Conservation (phyloP, 92 coral and sea anemone genomes). For the Siderastrea radians region DNA sequence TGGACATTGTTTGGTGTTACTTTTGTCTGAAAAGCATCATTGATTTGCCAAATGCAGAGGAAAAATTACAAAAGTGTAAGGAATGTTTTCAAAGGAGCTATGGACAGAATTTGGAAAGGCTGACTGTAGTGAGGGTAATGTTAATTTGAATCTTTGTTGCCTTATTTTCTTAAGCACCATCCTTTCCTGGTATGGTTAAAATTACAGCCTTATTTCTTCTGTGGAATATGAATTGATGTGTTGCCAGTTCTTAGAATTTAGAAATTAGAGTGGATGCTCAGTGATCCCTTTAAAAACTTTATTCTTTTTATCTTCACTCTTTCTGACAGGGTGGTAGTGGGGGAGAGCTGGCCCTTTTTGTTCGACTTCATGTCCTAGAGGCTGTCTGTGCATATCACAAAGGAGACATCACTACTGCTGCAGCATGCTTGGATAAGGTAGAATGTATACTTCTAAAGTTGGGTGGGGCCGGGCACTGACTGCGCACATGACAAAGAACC, state of each 20-base stretch:
- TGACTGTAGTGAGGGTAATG: constrained; percentile 81
- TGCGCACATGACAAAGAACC: too few relatives aligned
- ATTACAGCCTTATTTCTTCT: not conserved
- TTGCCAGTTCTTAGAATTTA: too few relatives aligned
- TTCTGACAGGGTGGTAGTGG: constrained; percentile 84
- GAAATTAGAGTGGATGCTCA: too few relatives aligned
- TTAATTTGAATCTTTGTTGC: too few relatives aligned
- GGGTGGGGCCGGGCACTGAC: too few relatives aligned
- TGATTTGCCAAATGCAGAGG: constrained; percentile 94
- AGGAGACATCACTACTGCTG: constrained; percentile 36
- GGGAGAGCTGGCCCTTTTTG: constrained; percentile 88
- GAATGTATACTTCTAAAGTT: not conserved
- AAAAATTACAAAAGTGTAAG: constrained; percentile 79
- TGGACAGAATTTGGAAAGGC: constrained; percentile 89
- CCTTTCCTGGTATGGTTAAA: too few relatives aligned
- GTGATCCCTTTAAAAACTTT: too few relatives aligned
- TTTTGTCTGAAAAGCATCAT: constrained; percentile 86
- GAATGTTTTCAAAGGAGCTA: constrained; percentile 93
- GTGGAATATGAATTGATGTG: too few relatives aligned
- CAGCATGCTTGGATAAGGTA: constrained; percentile 32
- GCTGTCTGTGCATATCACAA: constrained; percentile 91
- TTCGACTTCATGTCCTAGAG: constrained; percentile 85
- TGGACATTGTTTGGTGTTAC: constrained; percentile 98
- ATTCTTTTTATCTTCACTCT: not conserved
- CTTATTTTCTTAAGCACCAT: too few relatives aligned